Conservation (phyloP, 2,797 vertebrate species). For the Sphenopsis melanotis region DNA sequence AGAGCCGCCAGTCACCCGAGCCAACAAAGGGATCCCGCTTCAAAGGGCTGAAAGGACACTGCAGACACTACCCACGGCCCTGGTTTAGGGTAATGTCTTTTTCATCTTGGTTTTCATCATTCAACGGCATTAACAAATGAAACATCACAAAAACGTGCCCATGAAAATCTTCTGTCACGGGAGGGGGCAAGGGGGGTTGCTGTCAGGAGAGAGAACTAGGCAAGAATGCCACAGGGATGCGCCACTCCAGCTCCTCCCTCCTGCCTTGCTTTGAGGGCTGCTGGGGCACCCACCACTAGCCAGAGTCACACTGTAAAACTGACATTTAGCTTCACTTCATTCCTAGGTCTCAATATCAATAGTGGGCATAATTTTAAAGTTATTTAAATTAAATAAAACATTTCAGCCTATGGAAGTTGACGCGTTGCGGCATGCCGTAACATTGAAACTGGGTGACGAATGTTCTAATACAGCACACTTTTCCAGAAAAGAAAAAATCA, state of each 20-base stretch:
- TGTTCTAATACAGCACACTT: not conserved
- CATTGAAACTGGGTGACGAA: not conserved
- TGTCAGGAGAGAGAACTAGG: not conserved
- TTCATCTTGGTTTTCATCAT: not conserved
- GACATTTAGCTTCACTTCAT: not conserved
- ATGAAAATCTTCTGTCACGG: conserved; percentile 2
- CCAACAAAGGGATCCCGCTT: conserved; percentile 71
- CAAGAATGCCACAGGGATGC: rapidly evolving
- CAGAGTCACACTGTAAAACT: not conserved
- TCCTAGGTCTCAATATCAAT: not conserved
- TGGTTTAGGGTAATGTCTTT: not conserved
- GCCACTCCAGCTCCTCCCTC: not conserved
- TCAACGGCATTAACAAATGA: not conserved
- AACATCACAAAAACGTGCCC: conserved; percentile 59
- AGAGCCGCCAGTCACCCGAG: conserved; percentile 63
- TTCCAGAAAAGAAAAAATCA: not conserved
- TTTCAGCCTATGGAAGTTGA: not conserved
- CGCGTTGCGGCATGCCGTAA: not conserved
- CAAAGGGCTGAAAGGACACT: conserved; percentile 59
- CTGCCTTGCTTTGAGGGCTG: not conserved
- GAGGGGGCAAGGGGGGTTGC: not conserved
- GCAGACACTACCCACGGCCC: conserved; percentile 15
- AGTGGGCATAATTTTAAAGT: not conserved
- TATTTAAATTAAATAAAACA: not conserved
- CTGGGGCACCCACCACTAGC: not conserved